Conservation (phyloP, 2,888 invertebrate species). For the Papilio demoleus region DNA sequence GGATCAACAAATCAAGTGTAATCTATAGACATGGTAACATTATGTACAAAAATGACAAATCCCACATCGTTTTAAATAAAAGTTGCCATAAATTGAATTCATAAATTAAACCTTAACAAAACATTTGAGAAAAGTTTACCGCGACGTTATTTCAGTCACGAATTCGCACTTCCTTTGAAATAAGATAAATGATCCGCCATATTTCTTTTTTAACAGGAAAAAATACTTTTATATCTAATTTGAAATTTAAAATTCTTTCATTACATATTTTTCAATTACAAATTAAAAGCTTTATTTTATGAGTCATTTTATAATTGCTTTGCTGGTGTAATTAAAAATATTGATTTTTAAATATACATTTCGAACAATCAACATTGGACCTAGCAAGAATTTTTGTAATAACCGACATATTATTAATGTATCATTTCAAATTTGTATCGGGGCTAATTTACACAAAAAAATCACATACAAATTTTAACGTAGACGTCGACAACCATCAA, state of each 20-base stretch:
- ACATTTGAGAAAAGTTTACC: conserved; percentile 1
- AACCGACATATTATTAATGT: too few species aligned
- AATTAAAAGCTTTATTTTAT: background rate
- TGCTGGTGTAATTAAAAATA: too few species aligned
- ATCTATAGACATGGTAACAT: too few species aligned
- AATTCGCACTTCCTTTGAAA: conserved; percentile 61
- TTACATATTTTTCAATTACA: background rate
- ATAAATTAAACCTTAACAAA: conserved; percentile 1
- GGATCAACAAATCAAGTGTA: too few species aligned
- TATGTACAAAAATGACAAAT: background rate
- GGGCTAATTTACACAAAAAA: too few species aligned
- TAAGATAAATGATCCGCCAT: conserved; percentile 55
- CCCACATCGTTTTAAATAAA: background rate
- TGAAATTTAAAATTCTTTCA: background rate
- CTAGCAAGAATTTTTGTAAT: too few species aligned
- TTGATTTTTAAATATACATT: too few species aligned
- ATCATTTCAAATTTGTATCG: too few species aligned
- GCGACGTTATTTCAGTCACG: conserved; percentile 68
- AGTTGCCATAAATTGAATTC: background rate
- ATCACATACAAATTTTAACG: too few species aligned
- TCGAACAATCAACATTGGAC: too few species aligned
- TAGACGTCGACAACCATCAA: too few species aligned
- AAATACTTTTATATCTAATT: background rate
- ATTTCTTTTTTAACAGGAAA: background rate
- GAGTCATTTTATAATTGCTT: too few species aligned